Evolutionary conservation across 1,140 invertebrate species (phyloP), one percentile per base, ranked within the genome.

Genomic region (Hycleus cichorii): DNA sequence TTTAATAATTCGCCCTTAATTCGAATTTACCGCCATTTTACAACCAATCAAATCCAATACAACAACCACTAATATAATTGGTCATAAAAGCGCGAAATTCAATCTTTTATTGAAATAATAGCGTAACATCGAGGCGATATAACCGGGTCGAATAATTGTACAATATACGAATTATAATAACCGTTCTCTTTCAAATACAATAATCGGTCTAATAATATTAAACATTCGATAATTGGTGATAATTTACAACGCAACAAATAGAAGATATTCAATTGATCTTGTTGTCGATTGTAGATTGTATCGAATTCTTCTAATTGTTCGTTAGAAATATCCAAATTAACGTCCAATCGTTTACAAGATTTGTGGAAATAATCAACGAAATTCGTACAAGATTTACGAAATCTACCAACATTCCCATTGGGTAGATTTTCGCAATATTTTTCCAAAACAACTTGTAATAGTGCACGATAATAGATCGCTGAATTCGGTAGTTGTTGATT

Each of bases 121-220:
- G 80, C 83, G 74, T 85, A 88, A 76, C 85, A 88, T 65, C 89
- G 77, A 3, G 89, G 89, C 6, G 89, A 91, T 47, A 89, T 71
- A 8, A 85, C 74, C 18, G 88, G 83, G 78, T 91, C 83, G 73
- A 93, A 91, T 45, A 91, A 71, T 65, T 83, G 79, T 18, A 88
- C 79, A 42, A 91, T 69, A 75, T 78, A 83, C n/a, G 83, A 78
- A 59, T 83, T 77, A 2, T 75, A 64, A 67, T 84, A 80, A 26
- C 78, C 78, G 66, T 81, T 76, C 72, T 93, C 89, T 57, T 81
- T 70, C 5, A 97, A 80, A 79, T 82, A 95, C 51, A 94, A 73
- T 25, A 90, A 71, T 69, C 91, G 82, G 75, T 97, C 93, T 12
- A 95, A 74, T 46, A 95, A 76, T 63, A 96, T 87, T 1, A 93